Evolutionary conservation across 2,797 vertebrate genomes (phyloP).

Genomic region (Sitta carolinensis): DNA sequence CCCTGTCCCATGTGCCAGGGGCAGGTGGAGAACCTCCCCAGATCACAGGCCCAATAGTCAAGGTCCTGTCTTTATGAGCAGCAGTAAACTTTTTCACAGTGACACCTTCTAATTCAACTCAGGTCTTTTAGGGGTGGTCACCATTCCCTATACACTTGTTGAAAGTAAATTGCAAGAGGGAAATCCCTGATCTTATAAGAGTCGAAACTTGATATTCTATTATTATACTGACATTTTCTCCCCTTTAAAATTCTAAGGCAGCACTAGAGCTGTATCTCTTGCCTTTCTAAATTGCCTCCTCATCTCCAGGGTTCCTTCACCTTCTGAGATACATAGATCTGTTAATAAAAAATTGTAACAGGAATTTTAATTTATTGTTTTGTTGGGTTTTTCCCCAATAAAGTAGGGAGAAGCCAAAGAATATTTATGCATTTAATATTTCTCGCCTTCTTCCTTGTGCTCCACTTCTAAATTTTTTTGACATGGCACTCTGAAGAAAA

Average conservation of each 20-base stretch:
- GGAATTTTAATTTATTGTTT: background rate
- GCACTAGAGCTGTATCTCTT: background rate
- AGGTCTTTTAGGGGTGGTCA: background rate
- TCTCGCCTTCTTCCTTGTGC: background rate
- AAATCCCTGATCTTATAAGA: background rate
- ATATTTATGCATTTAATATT: background rate
- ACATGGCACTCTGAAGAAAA: background rate
- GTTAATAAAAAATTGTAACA: background rate
- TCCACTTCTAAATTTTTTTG: background rate
- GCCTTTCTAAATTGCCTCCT: background rate
- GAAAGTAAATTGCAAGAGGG: background rate
- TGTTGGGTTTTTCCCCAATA: background rate
- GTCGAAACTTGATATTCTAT: background rate
- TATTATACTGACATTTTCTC: background rate
- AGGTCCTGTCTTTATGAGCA: background rate
- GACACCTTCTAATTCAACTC: background rate
- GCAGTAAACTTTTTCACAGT: background rate
- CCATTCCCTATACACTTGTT: background rate
- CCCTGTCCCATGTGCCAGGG: background rate
- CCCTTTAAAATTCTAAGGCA: background rate
- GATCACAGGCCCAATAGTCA: background rate
- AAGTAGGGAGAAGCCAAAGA: background rate
- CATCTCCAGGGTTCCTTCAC: background rate
- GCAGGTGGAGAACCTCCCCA: background rate
- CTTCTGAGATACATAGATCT: background rate